Percentiles rank a stretch among this genome's conserved stretches.
These are phyloP conservation scores for Mechanitis mazaeus DNA, from an alignment of 2,888 invertebrate genomes.

Conservation along the genomic window DNA sequence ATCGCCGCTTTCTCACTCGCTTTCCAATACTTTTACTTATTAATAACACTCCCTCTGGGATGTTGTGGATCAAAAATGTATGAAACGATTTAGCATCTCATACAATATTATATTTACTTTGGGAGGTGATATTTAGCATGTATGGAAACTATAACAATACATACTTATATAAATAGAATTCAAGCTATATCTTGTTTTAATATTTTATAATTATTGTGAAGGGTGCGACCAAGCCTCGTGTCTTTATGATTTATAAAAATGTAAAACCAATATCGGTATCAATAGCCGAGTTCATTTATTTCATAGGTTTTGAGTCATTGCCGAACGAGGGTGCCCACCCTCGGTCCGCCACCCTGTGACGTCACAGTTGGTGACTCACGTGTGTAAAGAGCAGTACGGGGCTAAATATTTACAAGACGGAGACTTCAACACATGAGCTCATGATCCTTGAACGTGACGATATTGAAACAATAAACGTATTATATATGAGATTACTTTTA, in stretches of 20 bases:
- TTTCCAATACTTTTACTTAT: constrained; percentile 34
- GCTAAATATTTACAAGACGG: constrained; percentile 19
- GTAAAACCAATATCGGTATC: constrained; percentile 24
- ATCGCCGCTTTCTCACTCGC: constrained; percentile 28
- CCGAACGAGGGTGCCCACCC: constrained; percentile 34
- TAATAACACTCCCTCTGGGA: constrained; percentile 20
- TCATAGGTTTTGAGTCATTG: constrained; percentile 32
- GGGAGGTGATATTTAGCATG: no score
- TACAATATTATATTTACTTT: neutral
- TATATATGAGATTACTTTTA: neutral
- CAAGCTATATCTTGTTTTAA: no score
- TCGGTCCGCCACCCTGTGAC: constrained; percentile 34
- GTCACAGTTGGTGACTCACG: constrained; percentile 37
- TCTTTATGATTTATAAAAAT: constrained; percentile 7
- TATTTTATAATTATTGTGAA: no score
- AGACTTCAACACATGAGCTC: constrained; percentile 8
- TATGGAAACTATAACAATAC: no score
- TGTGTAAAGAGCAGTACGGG: constrained; percentile 23
- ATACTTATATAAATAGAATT: no score
- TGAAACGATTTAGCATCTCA: constrained; percentile 3
- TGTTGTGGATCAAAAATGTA: constrained; percentile 9
- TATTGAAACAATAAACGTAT: constrained; percentile 5
- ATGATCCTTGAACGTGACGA: constrained; percentile 15
- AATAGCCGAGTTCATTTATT: constrained; percentile 20
- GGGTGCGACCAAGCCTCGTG: neutral